phyloP scores from a whole-genome alignment of 30 jellyfish, hydroid and myxozoan genomes.

The Turritopsis rubra region DNA sequence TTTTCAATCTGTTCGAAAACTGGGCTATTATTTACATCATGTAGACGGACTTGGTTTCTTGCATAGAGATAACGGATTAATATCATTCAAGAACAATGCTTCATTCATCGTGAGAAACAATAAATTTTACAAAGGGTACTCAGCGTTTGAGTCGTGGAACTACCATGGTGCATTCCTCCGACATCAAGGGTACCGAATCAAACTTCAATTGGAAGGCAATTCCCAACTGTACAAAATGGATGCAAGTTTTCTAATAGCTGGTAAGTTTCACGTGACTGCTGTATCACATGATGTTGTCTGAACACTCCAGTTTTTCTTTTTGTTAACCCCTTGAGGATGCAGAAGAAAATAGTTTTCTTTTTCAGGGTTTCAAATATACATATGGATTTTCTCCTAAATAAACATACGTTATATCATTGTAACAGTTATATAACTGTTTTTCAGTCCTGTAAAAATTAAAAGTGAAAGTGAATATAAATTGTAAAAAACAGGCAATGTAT shows the following conservation, averaged over 20 bases:
- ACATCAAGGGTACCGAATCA: slow-evolving; percentile 21
- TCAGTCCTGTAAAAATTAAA: too few relatives aligned
- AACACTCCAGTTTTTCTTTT: too few relatives aligned
- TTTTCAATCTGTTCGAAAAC: background rate
- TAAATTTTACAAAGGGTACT: background rate
- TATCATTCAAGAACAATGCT: slow-evolving; percentile 6
- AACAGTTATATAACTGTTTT: too few relatives aligned
- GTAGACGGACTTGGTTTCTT: background rate
- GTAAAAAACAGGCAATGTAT: too few relatives aligned
- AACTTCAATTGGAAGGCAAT: slow-evolving; percentile 19
- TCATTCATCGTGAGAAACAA: background rate
- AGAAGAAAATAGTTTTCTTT: too few relatives aligned
- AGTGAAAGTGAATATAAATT: too few relatives aligned
- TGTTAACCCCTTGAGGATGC: too few relatives aligned
- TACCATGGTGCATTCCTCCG: slow-evolving; percentile 21
- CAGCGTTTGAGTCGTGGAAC: slow-evolving; percentile 25
- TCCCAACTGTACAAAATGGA: background rate
- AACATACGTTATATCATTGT: too few relatives aligned
- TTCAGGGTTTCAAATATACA: too few relatives aligned
- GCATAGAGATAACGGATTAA: background rate
- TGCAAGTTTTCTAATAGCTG: slow-evolving; percentile 10
- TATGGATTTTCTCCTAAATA: too few relatives aligned
- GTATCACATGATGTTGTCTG: background rate
- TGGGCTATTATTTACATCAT: slow-evolving; percentile 4
- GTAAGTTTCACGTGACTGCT: background rate